Base-by-base conservation (phyloP, 2,888 invertebrate genomes). In the Phania funesta region DNA sequence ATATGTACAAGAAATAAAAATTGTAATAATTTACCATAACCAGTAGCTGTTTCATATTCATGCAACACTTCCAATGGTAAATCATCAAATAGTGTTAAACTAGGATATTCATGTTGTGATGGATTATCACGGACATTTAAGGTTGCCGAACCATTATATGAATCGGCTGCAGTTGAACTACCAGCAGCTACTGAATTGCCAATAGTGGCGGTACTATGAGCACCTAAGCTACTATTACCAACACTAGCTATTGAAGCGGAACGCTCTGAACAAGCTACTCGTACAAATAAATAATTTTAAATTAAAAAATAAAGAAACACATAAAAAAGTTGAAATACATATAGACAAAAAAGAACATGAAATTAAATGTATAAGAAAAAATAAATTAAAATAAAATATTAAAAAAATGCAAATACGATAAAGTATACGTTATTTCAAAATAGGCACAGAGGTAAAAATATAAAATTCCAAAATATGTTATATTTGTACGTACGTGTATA, bases 51-150 rank as follows among this genome's bases (percentile, higher is more conserved):
- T 81, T 91, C 91, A 84, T 90, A 90, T 79, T 91, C 91, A 85
- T 90, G 89, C 84, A 89, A 86, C 73, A 90, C 87, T 85, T 91
- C 91, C 87, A 89, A 88, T 71, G 90, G 90, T 85, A 91, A 86
- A 88, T 91, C 91, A 85, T 91, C 91, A 68, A 91, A 91, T 79
- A 90, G 88, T 71, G 89, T 89, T 84, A 91, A 86, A 90, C 92
- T 90, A 87, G 92, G 92, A 90, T 90, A 92, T 85, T 88, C 92
- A 89, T 91, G 89, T 74, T 89, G 88, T 74, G 89, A 89, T 86
- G 87, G 87, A 86, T 87, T 90, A 83, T 90, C 90, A 85, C 90
- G 90, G 76, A 86, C 85, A 68, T 83, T 84, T 70, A 80, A 81
- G 50, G 77, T 70, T 60, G 75, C 81, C 73, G 84, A 83, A 65